Base-by-base conservation (phyloP, 1,140 invertebrate genomes). In the Ooceraea biroi region DNA sequence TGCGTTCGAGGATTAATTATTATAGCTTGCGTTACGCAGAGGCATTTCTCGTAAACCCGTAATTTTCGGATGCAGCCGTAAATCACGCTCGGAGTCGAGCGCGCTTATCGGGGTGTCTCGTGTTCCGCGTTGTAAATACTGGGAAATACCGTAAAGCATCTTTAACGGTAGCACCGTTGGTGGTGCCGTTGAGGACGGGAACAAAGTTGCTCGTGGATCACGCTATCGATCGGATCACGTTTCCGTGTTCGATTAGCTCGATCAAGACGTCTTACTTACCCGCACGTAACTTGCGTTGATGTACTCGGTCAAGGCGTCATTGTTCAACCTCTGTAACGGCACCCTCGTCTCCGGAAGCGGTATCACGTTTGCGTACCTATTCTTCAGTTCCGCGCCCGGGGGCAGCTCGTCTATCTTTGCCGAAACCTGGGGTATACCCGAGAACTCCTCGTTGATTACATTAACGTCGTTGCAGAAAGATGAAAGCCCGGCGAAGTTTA, bases 321-420 rank as follows among this genome's bases (percentile, higher is more conserved):
- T 96, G 84, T 96, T 96, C 57, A 96, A 94, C 82, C 94, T 95
- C 89, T 95, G 94, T 12, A 98, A 94, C 41, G 96, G 95, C 1
- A 99, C 98, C 88, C 98, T 95, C 25, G 98, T 98, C 94, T 98
- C 97, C 50, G 98, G 98, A 89, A 98, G 95, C 63, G 98, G 98
- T 89, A 99, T 97, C 44, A 99, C 98, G 94, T 99, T 99, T 55
- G 98, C 98, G 94, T 98, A 99, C 88, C 98, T 96, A 94, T 99
- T 99, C 93, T 98, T 99, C 66, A 97, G 96, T 91, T 99, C 98
- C 57, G 97, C 97, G 0, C 98, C 98, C 0, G 95, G 92, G 0
- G 98, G 98, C 27, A 99, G 95, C 90, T 98, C 97, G 85, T 98
- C 97, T 74, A 96, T 96, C 61, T 96, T 95, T 0, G 97, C 96